Evolutionary conservation across 2,797 vertebrate genomes (phyloP), one percentile per base, ranked within the genome.

Genomic region (Naso thynnoides): DNA sequence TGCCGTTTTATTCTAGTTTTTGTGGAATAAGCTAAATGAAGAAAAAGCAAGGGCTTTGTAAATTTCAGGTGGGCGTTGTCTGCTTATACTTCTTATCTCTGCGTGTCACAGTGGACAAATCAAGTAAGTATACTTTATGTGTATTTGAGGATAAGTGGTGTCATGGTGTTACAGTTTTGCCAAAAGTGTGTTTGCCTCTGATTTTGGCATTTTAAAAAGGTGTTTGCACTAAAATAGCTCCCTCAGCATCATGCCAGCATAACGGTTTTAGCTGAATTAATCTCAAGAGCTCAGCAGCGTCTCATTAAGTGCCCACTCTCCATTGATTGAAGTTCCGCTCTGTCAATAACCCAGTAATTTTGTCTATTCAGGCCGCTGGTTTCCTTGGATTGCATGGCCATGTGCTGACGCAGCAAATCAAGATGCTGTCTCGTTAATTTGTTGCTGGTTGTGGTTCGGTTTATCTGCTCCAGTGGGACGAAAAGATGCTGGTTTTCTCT

Each of bases 261-360:
- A 49, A 76, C 73, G 53, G 47, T 63, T 76, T 86, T 78, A 81
- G 63, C 86, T 58, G 78, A 87, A 88, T 88, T 87, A 84, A 88
- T 89, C 80, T 80, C 52, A 55, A 4, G 58, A 81, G 79, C 83
- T 85, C 83, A 81, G 81, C 64, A 71, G 44, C 0, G 19, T 67
- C 80, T 90, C 83, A 86, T 86, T 90, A 91, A 62, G 63, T 78
- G 81, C 68, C 82, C 72, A 76, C 84, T 85, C 75, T 57, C 39
- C 39, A 93, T 92, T 81, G 91, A 95, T 93, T 88, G 56, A 76
- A 70, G 79, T 86, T 79, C 75, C 88, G 49, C 78, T 69, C 78
- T 85, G 86, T 92, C 92, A 88, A 91, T 93, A 84, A 45, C 48
- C n/a, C 74, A 6, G 82, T 73, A 73, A 58, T 88, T 92, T 85